Percentiles rank a stretch among this genome's conserved stretches.
phyloP scores from a whole-genome alignment of 2,113 vertebrate genomes.

The Ursus arctos region DNA sequence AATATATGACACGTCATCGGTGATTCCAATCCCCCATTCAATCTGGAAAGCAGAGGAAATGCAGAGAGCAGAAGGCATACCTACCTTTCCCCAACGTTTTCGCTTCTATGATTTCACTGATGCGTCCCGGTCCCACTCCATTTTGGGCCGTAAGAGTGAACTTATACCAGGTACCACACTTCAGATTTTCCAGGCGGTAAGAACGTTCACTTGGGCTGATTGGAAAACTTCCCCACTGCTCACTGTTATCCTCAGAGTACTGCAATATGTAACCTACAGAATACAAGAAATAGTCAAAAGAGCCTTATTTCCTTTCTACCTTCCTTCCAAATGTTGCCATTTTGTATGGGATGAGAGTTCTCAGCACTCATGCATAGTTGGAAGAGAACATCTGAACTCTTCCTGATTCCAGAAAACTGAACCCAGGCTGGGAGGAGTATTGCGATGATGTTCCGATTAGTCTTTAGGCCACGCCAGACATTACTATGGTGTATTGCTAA shows the following conservation, averaged over 20 bases:
- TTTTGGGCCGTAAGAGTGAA: slow-evolving; percentile 99
- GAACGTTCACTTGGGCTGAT: slow-evolving; percentile 99
- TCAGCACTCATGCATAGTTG: rapidly evolving
- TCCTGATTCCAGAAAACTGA: not conserved
- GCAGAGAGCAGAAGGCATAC: not conserved
- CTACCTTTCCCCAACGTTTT: slow-evolving; percentile 98
- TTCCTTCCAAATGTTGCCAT: not conserved
- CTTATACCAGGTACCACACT: slow-evolving; percentile 99
- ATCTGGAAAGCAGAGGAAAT: not conserved
- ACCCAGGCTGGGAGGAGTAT: rapidly evolving
- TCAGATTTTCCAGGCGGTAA: slow-evolving; percentile 96
- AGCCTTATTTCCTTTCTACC: rapidly evolving
- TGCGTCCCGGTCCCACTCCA: slow-evolving; percentile 97
- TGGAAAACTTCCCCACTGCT: slow-evolving; percentile 98
- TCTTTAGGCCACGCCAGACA: not conserved
- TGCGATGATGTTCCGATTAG: rapidly evolving
- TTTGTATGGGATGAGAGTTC: not conserved
- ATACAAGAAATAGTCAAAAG: rapidly evolving
- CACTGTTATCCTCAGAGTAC: slow-evolving; percentile 99
- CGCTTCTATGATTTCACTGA: slow-evolving; percentile 99
- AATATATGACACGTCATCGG: not conserved
- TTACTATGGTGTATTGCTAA: rapidly evolving
- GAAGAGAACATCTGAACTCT: not conserved
- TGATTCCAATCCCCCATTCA: rapidly evolving
- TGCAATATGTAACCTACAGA: slow-evolving; percentile 96